A percentile compares a stretch with the other conserved stretches of the same genome.
phyloP scores from a whole-genome alignment of 2,113 vertebrate species.

The Delphinapterus leucas region DNA sequence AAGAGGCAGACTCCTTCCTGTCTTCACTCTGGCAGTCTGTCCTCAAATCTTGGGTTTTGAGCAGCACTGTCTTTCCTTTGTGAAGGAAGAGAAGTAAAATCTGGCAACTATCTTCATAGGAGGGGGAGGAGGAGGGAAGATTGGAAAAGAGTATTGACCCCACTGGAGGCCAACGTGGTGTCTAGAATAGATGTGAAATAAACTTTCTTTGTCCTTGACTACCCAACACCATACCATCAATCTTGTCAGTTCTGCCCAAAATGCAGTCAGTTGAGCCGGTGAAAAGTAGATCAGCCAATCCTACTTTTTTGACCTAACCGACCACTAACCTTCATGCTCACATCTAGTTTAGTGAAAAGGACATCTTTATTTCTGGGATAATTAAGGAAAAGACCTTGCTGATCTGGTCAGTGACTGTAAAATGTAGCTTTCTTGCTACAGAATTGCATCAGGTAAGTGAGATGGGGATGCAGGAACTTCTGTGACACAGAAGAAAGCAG shows the following conservation, averaged over 20 bases:
- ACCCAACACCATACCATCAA: not conserved
- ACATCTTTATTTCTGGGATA: not conserved
- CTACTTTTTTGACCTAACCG: not conserved
- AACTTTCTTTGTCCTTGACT: not conserved
- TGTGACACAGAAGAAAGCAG: not conserved
- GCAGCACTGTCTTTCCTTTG: not conserved
- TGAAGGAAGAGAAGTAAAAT: not conserved
- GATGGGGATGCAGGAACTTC: not conserved
- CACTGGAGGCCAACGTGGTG: not conserved
- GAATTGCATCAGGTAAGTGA: not conserved
- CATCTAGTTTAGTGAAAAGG: not conserved
- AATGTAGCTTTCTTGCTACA: not conserved
- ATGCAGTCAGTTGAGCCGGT: not conserved
- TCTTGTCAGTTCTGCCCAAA: not conserved
- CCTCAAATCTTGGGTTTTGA: not conserved
- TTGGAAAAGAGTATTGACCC: fast-evolving
- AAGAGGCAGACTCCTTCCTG: not conserved
- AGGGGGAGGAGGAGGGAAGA: not conserved
- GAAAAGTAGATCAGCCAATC: not conserved
- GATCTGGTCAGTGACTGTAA: not conserved
- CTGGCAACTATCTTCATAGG: not conserved
- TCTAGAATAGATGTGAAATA: not conserved
- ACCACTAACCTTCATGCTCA: not conserved
- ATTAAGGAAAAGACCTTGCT: not conserved
- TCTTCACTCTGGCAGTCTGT: not conserved